Base-by-base conservation (phyloP, 2,888 invertebrate genomes). In the Scrobipalpa costella region DNA sequence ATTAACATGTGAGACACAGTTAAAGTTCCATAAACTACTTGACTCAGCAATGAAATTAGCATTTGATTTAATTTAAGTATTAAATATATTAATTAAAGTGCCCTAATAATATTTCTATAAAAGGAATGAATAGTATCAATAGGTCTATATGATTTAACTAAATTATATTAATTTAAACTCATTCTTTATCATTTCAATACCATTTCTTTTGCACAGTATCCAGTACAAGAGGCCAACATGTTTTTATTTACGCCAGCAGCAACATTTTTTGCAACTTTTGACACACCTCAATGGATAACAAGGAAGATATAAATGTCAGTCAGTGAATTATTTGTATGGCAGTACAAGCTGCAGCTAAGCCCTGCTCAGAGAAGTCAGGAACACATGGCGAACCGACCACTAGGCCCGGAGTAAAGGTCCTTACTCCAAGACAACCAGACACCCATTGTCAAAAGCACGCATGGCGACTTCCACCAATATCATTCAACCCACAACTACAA, bases 391-490 rank as follows among this genome's bases (percentile, higher is more conserved):
- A 33, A 0, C 33, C 15, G 9, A 49, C 19, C 6, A 19, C 49
- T 49, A 8, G 49, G 9, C 33, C 27, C 33, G 11, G 21, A 47
- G 44, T 27, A 27, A 49, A n/a, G 27, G 0, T 9, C n/a, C 34
- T 52, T 27, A n/a, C 52, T n/a, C 33, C 27, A 44, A 44, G 17
- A 19, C 19, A 5, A 19, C 17, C 27, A 57, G 33, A 55, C 19
- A 34, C 15, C 67, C 74, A 72, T 77, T 83, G 84, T 82, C 83
- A 82, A 78, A 44, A 81, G 79, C 83, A 87, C 88, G 86, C 89
- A 89, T 89, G 90, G 89, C 86, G 85, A 82, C 81, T 76, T 68
- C 67, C 63, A 70, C 47, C 38, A 61, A 60, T 52, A 67, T 33
- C 61, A 34, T 44, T 50, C 63, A 61, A 49, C 38, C 64, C 17